Evolutionary conservation across 2,113 vertebrate genomes (phyloP).

Genomic region (Columba livia): DNA sequence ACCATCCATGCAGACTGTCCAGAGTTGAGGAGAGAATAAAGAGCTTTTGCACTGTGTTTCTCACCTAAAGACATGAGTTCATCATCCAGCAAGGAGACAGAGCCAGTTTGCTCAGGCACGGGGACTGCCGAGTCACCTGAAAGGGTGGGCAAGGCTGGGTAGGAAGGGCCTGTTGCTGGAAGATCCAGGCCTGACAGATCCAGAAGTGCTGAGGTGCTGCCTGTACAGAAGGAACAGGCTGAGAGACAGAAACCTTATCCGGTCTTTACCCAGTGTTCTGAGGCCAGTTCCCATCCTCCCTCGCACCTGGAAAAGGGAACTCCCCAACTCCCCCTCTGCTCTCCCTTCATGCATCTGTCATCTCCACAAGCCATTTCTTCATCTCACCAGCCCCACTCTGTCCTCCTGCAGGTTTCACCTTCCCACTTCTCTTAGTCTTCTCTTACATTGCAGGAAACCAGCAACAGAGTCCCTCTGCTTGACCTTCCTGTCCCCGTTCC

Average conservation of each 20-base stretch:
- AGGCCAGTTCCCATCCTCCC: neutral
- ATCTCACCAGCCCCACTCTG: neutral
- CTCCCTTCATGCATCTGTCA: neutral
- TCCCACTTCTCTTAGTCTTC: neutral
- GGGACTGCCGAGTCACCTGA: constrained; percentile 63
- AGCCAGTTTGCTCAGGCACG: constrained; percentile 72
- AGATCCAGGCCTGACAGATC: constrained; percentile 91
- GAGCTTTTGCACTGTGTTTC: neutral
- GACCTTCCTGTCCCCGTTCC: neutral
- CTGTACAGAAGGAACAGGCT: constrained; percentile 44
- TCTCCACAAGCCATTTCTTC: neutral
- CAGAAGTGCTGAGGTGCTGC: constrained; percentile 85
- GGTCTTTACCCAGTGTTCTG: neutral
- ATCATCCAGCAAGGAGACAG: constrained; percentile 89
- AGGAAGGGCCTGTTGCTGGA: constrained; percentile 69
- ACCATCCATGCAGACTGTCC: neutral
- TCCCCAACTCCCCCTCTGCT: neutral
- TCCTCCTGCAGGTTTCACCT: neutral
- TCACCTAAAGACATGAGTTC: constrained; percentile 96
- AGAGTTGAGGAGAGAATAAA: neutral
- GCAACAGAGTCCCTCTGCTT: neutral
- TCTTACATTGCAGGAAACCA: neutral
- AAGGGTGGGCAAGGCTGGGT: constrained; percentile 73
- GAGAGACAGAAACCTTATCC: neutral
- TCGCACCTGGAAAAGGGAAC: neutral